A percentile compares a stretch with the other conserved stretches of the same genome.
Evolutionary conservation across 2,888 invertebrate genomes (phyloP).

Genomic region (Aelia acuminata): DNA sequence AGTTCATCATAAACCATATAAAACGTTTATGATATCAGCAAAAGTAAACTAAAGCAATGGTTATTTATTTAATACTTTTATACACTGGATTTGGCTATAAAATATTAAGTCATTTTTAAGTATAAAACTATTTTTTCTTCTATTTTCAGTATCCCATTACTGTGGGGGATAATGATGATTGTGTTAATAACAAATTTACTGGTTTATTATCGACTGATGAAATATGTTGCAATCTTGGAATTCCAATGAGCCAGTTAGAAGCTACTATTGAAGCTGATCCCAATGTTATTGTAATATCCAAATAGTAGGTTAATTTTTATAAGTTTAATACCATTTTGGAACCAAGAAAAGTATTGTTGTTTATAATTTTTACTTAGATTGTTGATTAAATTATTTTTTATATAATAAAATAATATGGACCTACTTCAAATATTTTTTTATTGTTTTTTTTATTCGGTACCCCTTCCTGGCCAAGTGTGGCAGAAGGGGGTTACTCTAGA

Average conservation of each 20-base stretch:
- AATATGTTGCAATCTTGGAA: conserved; percentile 88
- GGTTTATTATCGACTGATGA: conserved; percentile 89
- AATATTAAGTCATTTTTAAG: no score
- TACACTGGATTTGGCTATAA: no score
- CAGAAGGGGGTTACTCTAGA: no score
- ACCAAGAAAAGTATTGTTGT: background rate
- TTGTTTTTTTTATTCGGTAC: no score
- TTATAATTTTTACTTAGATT: background rate
- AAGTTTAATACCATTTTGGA: background rate
- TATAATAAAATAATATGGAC: no score
- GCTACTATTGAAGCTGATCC: conserved; percentile 88
- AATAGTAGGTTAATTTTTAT: conserved; percentile 71
- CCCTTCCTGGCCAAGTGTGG: no score
- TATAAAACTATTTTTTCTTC: conserved; percentile 27
- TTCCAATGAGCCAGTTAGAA: conserved; percentile 82
- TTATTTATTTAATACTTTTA: no score
- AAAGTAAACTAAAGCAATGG: no score
- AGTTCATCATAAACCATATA: no score
- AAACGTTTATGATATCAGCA: no score
- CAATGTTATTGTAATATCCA: conserved; percentile 85
- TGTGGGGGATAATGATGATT: conserved; percentile 67
- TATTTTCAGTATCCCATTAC: conserved; percentile 73
- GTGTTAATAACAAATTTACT: conserved; percentile 75
- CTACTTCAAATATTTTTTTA: no score
- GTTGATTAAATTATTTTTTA: no score